Evolutionary conservation across 1,140 invertebrate species (phyloP).

Genomic region (Drosophila kurseongensis): DNA sequence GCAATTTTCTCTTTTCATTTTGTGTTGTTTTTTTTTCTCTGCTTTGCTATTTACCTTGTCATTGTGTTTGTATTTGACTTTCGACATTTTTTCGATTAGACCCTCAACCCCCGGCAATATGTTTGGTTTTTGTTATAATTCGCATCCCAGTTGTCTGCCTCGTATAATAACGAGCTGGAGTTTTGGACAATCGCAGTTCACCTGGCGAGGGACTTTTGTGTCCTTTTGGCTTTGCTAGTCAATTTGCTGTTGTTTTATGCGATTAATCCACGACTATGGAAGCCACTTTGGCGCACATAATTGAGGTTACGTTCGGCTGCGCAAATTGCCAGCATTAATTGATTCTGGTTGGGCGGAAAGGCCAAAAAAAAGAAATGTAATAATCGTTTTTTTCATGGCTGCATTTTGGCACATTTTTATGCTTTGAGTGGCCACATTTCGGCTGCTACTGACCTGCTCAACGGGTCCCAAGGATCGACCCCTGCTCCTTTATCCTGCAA

Average conservation of each 20-base stretch:
- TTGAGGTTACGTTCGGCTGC: slow-evolving; percentile 79
- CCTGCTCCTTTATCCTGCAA: slow-evolving; percentile 38
- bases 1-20: slow-evolving; percentile 33
- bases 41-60: slow-evolving; percentile 58
- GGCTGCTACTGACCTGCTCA: slow-evolving; percentile 65
- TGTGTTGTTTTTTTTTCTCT: slow-evolving; percentile 23
- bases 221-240: slow-evolving; percentile 50
- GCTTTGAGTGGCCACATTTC: slow-evolving; percentile 35
- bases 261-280: slow-evolving; percentile 71
- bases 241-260: slow-evolving; percentile 74
- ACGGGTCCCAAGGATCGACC: slow-evolving; percentile 53
- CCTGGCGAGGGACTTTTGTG: slow-evolving; percentile 40
- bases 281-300: slow-evolving; percentile 80
- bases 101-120: slow-evolving; percentile 25
- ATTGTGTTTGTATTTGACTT: slow-evolving; percentile 75
- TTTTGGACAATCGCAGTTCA: slow-evolving; percentile 26
- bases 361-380: slow-evolving; percentile 47
- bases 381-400: slow-evolving; percentile 75
- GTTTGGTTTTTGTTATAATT: slow-evolving; percentile 79
- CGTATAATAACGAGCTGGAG: slow-evolving; percentile 45
- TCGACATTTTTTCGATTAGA: slow-evolving; percentile 63
- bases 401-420: slow-evolving; percentile 77
- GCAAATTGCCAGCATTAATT: slow-evolving; percentile 82
- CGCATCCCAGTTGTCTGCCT: slow-evolving; percentile 48
- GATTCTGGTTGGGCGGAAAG: slow-evolving; percentile 49